Evolutionary conservation across 2,888 invertebrate species (phyloP).

Genomic region (Amiota communis): DNA sequence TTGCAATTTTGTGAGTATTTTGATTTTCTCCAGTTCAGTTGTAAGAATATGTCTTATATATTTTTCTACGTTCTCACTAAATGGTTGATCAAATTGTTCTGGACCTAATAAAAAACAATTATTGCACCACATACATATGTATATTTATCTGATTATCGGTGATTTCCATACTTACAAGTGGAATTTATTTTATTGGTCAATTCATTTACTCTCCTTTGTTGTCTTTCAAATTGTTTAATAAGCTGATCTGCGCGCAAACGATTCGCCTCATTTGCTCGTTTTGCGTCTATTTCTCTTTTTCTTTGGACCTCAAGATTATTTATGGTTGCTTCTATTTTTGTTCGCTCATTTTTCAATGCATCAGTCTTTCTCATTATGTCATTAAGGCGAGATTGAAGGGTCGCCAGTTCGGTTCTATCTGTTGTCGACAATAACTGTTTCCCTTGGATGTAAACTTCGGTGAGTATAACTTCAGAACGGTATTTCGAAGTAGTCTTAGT

Average conservation of each 20-base stretch:
- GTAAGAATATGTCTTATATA: constrained; percentile 60
- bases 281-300: constrained; percentile 56
- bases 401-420: constrained; percentile 75
- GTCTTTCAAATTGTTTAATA: constrained; percentile 49
- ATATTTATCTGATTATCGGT: too few relatives aligned
- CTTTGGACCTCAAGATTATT: constrained; percentile 64
- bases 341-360: constrained; percentile 55
- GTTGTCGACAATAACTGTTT: constrained; percentile 77
- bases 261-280: constrained; percentile 60
- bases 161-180: constrained; percentile 46
- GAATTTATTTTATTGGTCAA: constrained; percentile 41
- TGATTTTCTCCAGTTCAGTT: constrained; percentile 61
- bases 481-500: constrained; percentile 78
- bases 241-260: constrained; percentile 46
- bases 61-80: constrained; percentile 47
- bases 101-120: constrained; percentile 47
- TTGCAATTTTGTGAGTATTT: constrained; percentile 58
- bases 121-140: too few relatives aligned
- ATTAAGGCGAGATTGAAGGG: constrained; percentile 45
- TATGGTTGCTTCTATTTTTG: constrained; percentile 53
- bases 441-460: constrained; percentile 75
- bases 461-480: constrained; percentile 77
- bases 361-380: constrained; percentile 53
- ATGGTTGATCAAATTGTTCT: constrained; percentile 61
- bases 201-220: constrained; percentile 45